Conservation (phyloP, 2,888 invertebrate species). For the Drosophila melanocephala region DNA sequence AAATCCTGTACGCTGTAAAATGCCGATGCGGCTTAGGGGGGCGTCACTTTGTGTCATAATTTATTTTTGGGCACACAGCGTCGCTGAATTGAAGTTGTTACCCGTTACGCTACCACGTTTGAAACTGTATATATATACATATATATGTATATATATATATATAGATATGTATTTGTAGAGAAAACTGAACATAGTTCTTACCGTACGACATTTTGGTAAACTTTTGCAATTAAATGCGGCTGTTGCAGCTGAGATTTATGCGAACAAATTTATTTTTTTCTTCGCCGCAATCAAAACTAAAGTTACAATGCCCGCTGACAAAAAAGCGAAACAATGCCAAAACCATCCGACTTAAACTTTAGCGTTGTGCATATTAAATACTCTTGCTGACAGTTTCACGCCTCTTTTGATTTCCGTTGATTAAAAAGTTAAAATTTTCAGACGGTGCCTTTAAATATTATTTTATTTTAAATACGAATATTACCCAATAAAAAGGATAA, state of each 20-base stretch:
- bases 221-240: slow-evolving; percentile 70
- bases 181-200: not conserved
- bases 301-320: slow-evolving; percentile 18
- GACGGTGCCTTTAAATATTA: not conserved
- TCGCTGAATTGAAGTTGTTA: slow-evolving; percentile 42
- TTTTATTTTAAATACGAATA: not conserved
- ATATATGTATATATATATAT: not conserved
- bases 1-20: slow-evolving; percentile 51
- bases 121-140: slow-evolving; percentile 5
- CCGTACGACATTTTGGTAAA: slow-evolving; percentile 46
- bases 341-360: slow-evolving; percentile 11
- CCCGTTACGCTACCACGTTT: slow-evolving; percentile 28
- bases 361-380: not conserved
- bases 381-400: slow-evolving; percentile 3
- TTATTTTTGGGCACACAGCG: slow-evolving; percentile 26
- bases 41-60: slow-evolving; percentile 51
- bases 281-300: slow-evolving; percentile 27
- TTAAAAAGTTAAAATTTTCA: not conserved
- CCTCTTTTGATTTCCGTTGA: slow-evolving; percentile 1
- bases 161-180: not conserved
- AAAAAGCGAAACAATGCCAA: not conserved
- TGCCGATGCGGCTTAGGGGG: slow-evolving; percentile 41
- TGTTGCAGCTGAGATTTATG: slow-evolving; percentile 66
- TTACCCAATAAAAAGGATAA: not conserved
- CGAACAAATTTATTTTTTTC: slow-evolving; percentile 14